These are phyloP conservation scores for Rugalucina vietnamica DNA, from an alignment of 2,888 invertebrate species.

Conservation along the genomic window DNA sequence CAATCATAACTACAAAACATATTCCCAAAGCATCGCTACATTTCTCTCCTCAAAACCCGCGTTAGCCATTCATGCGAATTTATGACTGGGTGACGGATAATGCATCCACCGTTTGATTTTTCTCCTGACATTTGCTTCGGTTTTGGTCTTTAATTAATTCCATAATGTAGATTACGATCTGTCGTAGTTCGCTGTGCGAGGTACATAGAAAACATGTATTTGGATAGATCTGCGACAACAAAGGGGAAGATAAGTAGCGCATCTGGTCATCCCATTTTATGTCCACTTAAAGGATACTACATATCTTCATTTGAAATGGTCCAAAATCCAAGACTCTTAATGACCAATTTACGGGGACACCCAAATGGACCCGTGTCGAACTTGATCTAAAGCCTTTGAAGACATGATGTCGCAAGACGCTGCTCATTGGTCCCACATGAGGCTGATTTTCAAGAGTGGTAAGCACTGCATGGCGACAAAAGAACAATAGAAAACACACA, in stretches of 20 bases:
- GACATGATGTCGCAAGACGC: too few relatives aligned
- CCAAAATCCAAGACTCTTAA: too few relatives aligned
- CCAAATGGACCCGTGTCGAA: too few relatives aligned
- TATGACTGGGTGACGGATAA: not conserved
- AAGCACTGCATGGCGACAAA: not conserved
- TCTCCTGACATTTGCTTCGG: not conserved
- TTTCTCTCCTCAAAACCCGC: not conserved
- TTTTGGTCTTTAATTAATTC: slow-evolving; percentile 3
- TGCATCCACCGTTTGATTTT: slow-evolving; percentile 1
- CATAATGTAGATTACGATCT: slow-evolving; percentile 13
- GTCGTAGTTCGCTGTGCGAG: too few relatives aligned
- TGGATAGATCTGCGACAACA: too few relatives aligned
- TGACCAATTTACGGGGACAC: too few relatives aligned
- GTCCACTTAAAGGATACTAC: too few relatives aligned
- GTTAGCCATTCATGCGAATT: slow-evolving; percentile 1
- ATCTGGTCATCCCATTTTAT: too few relatives aligned
- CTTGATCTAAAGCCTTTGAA: too few relatives aligned
- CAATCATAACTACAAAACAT: not conserved
- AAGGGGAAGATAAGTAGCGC: too few relatives aligned
- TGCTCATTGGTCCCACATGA: not conserved
- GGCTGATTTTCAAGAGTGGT: not conserved
- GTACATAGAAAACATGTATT: too few relatives aligned
- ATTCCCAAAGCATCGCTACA: not conserved
- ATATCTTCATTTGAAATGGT: too few relatives aligned
- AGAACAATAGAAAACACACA: not conserved